These are phyloP conservation scores for Helleia helle DNA, from an alignment of 2,888 invertebrate genomes.

Conservation along the genomic window DNA sequence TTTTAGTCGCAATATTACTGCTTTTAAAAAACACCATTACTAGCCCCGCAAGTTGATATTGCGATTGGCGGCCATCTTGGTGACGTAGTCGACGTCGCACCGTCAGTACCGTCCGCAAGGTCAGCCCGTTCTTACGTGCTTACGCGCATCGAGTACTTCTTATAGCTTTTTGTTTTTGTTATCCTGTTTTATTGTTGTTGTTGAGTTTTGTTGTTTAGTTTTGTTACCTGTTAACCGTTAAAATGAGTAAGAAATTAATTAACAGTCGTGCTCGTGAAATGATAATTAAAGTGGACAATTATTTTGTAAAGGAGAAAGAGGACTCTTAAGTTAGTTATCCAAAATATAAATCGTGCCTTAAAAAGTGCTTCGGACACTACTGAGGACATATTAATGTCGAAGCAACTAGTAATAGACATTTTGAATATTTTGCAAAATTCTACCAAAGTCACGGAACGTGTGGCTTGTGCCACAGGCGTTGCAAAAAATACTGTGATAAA, in stretches of 20 bases:
- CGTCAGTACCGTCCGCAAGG: conserved; percentile 19
- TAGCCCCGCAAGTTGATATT: conserved; percentile 14
- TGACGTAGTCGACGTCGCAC: conserved; percentile 20
- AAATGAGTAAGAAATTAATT: conserved; percentile 20
- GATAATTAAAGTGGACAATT: conserved; percentile 21
- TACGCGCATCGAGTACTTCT: background rate
- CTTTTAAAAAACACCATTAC: too few species aligned
- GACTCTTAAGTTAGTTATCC: conserved; percentile 14
- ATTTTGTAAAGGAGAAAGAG: conserved; percentile 21
- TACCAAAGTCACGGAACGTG: conserved; percentile 19
- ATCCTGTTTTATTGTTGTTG: conserved; percentile 14
- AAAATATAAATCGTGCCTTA: conserved; percentile 17
- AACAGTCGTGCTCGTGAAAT: conserved; percentile 22
- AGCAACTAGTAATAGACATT: conserved; percentile 17
- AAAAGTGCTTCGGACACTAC: conserved; percentile 10
- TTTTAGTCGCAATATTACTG: too few species aligned
- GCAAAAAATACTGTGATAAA: conserved; percentile 21
- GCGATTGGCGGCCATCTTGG: conserved; percentile 21
- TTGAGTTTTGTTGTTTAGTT: conserved; percentile 13
- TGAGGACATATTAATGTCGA: conserved; percentile 16
- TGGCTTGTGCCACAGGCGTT: conserved; percentile 17
- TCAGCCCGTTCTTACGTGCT: conserved; percentile 15
- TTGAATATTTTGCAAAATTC: conserved; percentile 18
- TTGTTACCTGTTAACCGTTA: conserved; percentile 15
- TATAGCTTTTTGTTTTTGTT: conserved; percentile 10